These are phyloP conservation scores for Lasioglossum vierecki DNA, from an alignment of 2,888 invertebrate species.

Conservation along the genomic window DNA sequence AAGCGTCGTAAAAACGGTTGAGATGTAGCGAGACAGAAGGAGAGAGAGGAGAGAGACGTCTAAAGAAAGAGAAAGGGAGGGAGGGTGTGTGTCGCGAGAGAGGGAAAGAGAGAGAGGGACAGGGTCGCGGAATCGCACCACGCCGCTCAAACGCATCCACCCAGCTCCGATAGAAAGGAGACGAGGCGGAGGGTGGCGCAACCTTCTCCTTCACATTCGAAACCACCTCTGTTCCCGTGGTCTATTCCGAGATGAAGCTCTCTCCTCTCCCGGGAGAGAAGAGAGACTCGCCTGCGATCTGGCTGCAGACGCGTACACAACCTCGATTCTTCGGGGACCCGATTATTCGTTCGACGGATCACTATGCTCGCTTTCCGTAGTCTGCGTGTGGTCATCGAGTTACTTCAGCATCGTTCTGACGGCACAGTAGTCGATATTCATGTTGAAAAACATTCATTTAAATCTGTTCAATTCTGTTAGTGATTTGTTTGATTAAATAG, in stretches of 20 bases:
- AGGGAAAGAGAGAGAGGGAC: neutral
- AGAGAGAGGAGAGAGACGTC: conserved; percentile 35
- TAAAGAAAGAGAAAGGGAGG: neutral
- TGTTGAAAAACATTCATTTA: no score
- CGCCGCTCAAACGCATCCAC: conserved; percentile 56
- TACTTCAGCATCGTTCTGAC: neutral
- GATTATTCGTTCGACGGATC: conserved; percentile 34
- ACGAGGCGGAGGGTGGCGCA: conserved; percentile 26
- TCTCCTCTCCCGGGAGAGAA: conserved; percentile 25
- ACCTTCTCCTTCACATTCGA: conserved; percentile 44
- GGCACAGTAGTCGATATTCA: neutral
- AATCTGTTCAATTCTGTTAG: no score
- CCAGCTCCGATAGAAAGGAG: conserved; percentile 48
- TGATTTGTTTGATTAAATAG: no score
- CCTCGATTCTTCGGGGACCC: conserved; percentile 35
- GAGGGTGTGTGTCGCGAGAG: no score
- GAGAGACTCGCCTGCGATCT: conserved; percentile 28
- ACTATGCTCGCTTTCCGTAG: neutral
- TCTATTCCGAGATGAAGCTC: conserved; percentile 60
- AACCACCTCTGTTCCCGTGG: conserved; percentile 37
- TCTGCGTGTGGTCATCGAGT: neutral
- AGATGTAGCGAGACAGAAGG: conserved; percentile 75
- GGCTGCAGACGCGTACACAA: conserved; percentile 27
- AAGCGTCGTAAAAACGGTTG: conserved; percentile 84
- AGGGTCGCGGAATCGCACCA: conserved; percentile 39